Conservation (phyloP, 1,140 invertebrate species). For the Zeugodacus cucurbitae region DNA sequence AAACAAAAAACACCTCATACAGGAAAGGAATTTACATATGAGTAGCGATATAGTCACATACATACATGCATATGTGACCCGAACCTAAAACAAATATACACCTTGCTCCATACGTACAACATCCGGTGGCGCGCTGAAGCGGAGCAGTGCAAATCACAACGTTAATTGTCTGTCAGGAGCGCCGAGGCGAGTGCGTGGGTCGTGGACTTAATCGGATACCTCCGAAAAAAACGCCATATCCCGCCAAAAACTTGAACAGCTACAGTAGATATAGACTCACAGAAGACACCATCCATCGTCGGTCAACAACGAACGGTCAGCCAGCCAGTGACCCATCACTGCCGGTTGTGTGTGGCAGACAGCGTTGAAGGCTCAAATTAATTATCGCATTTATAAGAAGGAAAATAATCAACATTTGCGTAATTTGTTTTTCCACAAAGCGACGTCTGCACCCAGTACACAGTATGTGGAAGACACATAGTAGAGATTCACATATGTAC, state of each 20-base stretch:
- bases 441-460: neutral
- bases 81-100: neutral
- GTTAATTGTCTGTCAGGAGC: neutral
- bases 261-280: too few species aligned
- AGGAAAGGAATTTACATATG: conserved; percentile 27
- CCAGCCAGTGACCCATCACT: neutral
- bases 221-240: neutral
- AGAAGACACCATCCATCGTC: neutral
- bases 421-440: neutral
- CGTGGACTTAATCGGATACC: neutral
- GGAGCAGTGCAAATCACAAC: conserved; percentile 21
- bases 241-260: neutral
- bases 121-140: conserved; percentile 4
- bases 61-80: neutral
- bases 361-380: conserved; percentile 33
- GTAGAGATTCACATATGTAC: neutral
- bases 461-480: neutral
- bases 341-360: neutral
- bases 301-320: neutral
- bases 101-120: neutral
- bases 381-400: neutral
- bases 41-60: neutral
- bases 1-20: neutral
- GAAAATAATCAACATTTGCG: conserved; percentile 24
- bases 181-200: neutral